A percentile compares a stretch with the other conserved stretches of the same genome.
Evolutionary conservation across 2,797 vertebrate species (phyloP).

Genomic region (Halcyon badia): DNA sequence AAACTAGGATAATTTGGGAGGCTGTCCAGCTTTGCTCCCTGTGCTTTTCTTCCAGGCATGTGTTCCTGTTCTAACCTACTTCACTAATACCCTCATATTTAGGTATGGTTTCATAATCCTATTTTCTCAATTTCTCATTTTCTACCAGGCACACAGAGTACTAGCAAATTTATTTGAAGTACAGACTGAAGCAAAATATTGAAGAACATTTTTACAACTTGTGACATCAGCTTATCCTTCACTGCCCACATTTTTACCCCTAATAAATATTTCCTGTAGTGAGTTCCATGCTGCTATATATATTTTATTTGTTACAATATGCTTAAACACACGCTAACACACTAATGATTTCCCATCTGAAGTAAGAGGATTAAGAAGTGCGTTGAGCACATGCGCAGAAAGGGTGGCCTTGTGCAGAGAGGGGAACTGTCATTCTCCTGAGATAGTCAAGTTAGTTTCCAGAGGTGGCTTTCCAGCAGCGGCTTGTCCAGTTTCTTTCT

Average conservation of each 20-base stretch:
- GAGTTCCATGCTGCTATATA: not conserved
- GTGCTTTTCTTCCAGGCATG: constrained; percentile 6
- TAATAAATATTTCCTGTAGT: not conserved
- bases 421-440: constrained; percentile 5
- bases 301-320: not conserved
- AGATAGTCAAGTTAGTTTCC: not conserved
- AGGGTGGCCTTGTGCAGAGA: not conserved
- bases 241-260: not conserved
- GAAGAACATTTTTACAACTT: not conserved
- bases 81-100: constrained; percentile 35
- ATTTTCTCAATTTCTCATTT: constrained; percentile 49
- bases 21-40: not conserved
- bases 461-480: not conserved
- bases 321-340: not conserved
- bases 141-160: not conserved
- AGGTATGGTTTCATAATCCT: constrained; percentile 50
- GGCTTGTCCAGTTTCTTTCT: not conserved
- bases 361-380: not conserved
- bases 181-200: constrained; percentile 13
- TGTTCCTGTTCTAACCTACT: constrained; percentile 29
- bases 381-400: not conserved
- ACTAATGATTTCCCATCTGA: not conserved
- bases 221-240: not conserved
- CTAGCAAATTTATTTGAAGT: not conserved
- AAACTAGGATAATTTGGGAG: constrained; percentile 16